Evolutionary conservation across 2,888 invertebrate genomes (phyloP), one percentile per base, ranked within the genome.

Genomic region (Hirtodrosophila histrioides): DNA sequence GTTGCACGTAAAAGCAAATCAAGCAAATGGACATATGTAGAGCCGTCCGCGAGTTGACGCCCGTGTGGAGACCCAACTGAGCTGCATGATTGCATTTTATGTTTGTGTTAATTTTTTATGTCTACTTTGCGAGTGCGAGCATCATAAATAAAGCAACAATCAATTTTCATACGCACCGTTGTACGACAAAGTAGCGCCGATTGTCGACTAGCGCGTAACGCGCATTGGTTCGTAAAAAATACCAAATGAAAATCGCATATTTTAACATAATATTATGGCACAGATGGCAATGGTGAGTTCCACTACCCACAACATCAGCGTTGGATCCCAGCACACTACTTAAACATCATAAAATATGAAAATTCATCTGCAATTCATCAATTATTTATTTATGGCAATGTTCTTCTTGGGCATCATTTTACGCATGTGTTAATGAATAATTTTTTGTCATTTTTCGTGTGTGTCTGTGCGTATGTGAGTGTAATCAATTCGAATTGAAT

Each of bases 301-400:
- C 39, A 44, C n/a, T 41, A 4, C 3, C 12, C 10, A 10, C 10
- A 10, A 27, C 56, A 24, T 27, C 11, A 24, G 37, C 46, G 43
- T 23, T 37, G 50, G n/a, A 40, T 43, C 24, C 44, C 23, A 53
- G 49, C 66, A 61, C 72, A 71, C 67, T 73, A 83, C 84, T 86
- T 79, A 86, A 88, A 72, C 83, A 75, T 86, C 88, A 89, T 89
- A 88, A 88, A 87, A 88, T 87, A 89, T 89, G 86, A 88, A 89
- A 89, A 89, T 89, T 89, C 89, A 89, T 89, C 90, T 89, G 89
- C 90, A 89, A 90, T 90, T 89, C 89, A 89, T 89, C 89, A 89
- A 90, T 89, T 90, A 89, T 90, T 89, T 88, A 89, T 89, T 89
- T 88, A 89, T 90, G 82, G 81, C 82, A 78, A 77, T 87, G 89